Evolutionary conservation across 2,797 vertebrate genomes (phyloP).

Genomic region (Phataginus tricuspis): DNA sequence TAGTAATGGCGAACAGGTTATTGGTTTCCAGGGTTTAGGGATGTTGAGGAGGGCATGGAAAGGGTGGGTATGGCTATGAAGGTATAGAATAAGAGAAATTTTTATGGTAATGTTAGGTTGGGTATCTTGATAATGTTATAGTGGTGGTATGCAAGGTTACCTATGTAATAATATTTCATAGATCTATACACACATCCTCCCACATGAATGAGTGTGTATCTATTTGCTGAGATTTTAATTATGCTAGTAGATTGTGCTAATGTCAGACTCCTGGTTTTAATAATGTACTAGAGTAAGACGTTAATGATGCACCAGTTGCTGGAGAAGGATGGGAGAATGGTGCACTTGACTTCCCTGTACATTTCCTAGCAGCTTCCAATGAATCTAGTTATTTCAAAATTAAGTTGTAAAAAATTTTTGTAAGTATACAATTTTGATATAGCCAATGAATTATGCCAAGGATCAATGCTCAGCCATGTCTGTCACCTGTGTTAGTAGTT

Average conservation of each 20-base stretch:
- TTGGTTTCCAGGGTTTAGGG: not conserved
- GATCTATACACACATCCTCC: not conserved
- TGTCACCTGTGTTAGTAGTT: conserved; percentile 22
- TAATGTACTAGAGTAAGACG: not conserved
- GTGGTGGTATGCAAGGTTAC: not conserved
- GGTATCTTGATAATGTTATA: not conserved
- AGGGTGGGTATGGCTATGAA: not conserved
- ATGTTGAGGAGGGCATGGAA: not conserved
- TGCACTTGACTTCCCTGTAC: not conserved
- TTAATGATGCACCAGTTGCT: not conserved
- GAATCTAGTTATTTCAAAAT: conserved; percentile 15
- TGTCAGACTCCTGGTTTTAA: conserved; percentile 22
- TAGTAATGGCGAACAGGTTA: not conserved
- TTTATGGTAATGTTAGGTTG: not conserved
- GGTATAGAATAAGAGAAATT: not conserved
- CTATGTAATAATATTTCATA: not conserved
- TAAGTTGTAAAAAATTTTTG: not conserved
- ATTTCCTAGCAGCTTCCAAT: not conserved
- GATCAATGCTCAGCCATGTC: not conserved
- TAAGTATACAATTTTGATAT: not conserved
- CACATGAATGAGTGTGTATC: not conserved
- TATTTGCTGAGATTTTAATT: not conserved
- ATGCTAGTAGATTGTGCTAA: not conserved
- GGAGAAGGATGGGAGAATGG: not conserved
- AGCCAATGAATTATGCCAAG: not conserved